Evolutionary conservation across 2,888 invertebrate genomes (phyloP).

Genomic region (Lacanobia oleracea): DNA sequence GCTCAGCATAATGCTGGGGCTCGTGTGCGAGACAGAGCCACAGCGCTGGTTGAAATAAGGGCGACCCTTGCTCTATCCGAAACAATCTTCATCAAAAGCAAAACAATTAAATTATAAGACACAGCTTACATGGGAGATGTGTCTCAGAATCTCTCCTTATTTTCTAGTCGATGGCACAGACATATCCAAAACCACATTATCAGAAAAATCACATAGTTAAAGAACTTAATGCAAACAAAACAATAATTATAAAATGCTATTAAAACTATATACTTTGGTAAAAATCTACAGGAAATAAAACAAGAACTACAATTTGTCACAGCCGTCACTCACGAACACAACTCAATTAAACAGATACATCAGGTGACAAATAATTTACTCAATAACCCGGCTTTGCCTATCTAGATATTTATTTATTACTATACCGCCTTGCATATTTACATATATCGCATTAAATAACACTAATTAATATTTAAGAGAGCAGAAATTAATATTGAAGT

Average conservation of each 20-base stretch:
- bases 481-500: constrained; percentile 51
- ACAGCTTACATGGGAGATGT: no score
- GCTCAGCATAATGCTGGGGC: no score
- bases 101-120: no score
- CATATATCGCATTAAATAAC: constrained; percentile 42
- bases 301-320: constrained; percentile 53
- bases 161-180: no score
- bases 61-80: no score
- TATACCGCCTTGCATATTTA: constrained; percentile 32
- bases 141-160: no score
- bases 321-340: constrained; percentile 30
- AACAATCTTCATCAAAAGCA: no score
- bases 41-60: no score
- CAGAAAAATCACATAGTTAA: not conserved
- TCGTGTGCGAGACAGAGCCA: no score
- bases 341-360: constrained; percentile 35
- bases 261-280: not conserved
- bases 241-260: not conserved
- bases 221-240: not conserved
- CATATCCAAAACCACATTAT: no score
- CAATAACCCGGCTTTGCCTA: constrained; percentile 34
- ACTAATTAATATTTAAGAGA: constrained; percentile 53
- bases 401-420: constrained; percentile 51
- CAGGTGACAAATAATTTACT: constrained; percentile 55
- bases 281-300: constrained; percentile 26